Evolutionary conservation across 2,113 vertebrate genomes (phyloP), one percentile per base, ranked within the genome.

Genomic region (Etheostoma cragini): DNA sequence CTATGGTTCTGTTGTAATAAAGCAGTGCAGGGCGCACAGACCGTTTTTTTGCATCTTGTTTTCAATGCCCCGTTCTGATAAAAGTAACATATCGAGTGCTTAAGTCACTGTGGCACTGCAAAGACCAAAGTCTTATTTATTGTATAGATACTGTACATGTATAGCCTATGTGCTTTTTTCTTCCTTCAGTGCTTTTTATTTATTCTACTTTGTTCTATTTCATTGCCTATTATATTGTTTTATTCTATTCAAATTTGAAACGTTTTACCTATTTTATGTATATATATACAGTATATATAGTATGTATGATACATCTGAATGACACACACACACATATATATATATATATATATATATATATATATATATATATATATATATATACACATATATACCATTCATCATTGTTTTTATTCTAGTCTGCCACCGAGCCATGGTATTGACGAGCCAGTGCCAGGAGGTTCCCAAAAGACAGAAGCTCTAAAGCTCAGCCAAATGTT

Each of bases 401-500:
- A 63, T 57, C 70, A 52, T n/a, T 50, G 63, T 16, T 74, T 45
- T 65, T 4, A 78, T 4, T 35, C 46, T 71, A 78, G 6, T 35
- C 46, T 71, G 42, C 70, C 72, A 54, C 21, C 30, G 22, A 50
- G 57, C 30, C n/a, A 4, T 7, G 35, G 42, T 83, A 77, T 83
- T 68, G 77, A 84, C 30, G 50, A 68, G 16, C 57, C 68, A 45
- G 53, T 19, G 78, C 72, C 57, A 54, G 68, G 58, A 71, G 65
- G 52, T n/a, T 84, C 74, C 78, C 79, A 26, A 8, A 79, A 62
- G 82, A 50, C 60, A 46, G 11, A 3, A 30, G 73, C 67, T 60
- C n/a, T 78, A 45, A 62, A 81, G 61, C 81, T 47, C 52, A 61
- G 81, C 69, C 81, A 81, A 76, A 71, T 53, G 62, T 61, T 62